Base-by-base conservation (phyloP, 2,797 vertebrate species). In the Cossypha niveicapilla region DNA sequence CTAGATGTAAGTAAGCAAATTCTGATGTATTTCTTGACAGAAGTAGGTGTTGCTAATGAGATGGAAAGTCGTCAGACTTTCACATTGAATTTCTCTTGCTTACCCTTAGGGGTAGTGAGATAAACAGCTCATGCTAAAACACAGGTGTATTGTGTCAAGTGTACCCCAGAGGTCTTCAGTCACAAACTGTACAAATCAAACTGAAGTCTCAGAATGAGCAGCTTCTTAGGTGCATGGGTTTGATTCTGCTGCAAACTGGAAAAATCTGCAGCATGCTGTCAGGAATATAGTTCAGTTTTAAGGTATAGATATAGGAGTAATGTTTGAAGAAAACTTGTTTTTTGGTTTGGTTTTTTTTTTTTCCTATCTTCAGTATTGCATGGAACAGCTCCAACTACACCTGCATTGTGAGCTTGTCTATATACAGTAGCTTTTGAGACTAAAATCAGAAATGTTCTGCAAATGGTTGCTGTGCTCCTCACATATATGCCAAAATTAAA, bases 1-100 rank as follows among this genome's bases (percentile, higher is more conserved):
- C 97, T 99, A 92, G 99, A 99, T 71, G 99, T 99, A 98, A 99
- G 99, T 99, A 97, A 88, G 18, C 41, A 39, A 77, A 35, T 78
- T 66, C 6, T 37, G 14, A 28, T 91, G 5, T 58, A 82, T 11
- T 42, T 70, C 34, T 78, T 84, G 47, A 19, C 34, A 19, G 58
- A 67, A 58, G 13, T 13, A 42, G 18, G 6, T 39, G 2, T 54
- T 83, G 32, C 7, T 51, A 24, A n/a, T 4, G 21, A 71, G 61
- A 65, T 9, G 17, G 10, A 11, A 82, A 24, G 30, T 3, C 70
- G 11, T 66, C 25, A 19, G 14, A 4, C 18, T 93, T 73, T 70
- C 7, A 42, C 6, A 7, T 2, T 48, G 18, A 53, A 9, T 56
- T 89, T 70, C 14, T 76, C 13, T 89, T 10, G 9, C 2, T 91